Evolutionary conservation across 2,888 invertebrate genomes (phyloP), one percentile per base, ranked within the genome.

Genomic region (Hypercompe scribonia): DNA sequence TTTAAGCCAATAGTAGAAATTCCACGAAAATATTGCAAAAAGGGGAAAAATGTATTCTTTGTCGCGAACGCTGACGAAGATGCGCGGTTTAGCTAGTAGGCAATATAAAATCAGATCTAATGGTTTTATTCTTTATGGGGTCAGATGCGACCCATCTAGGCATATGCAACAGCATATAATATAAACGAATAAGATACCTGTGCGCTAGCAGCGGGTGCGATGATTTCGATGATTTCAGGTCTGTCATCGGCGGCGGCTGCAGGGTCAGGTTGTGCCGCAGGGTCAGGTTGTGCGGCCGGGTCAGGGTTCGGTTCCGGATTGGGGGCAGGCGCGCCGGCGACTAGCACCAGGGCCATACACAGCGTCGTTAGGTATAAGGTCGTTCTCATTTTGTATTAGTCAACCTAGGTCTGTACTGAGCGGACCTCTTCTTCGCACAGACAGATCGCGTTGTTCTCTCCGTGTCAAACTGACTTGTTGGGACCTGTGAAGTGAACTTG

Each of bases 211-310:
- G 96, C 96, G 72, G 96, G 96, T 0, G 96, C 95, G 81, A 96
- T 96, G 84, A 96, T 96, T 83, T 96, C 96, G 54, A 96, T 96
- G 84, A 96, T 95, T 82, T 96, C 96, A 0, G 95, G 96, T 46
- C 84, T 86, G 87, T 91, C 90, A 87, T 94, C 95, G 73, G 88
- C 89, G 28, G 85, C 84, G 74, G 92, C 87, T 73, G 81, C 86
- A 24, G 92, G 86, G 24, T 81, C 85, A 65, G 92, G 85, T 13
- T 76, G 86, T 21, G 93, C 89, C 54, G 75, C 84, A 24, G 90
- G 87, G 10, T 70, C 84, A 65, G 92, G 85, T 13, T 76, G 86
- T 21, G 93, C 89, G 58, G 75, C 84, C n/a, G 90, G 87, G 10
- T 70, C 84, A 39, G 90, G 87, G 31, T 77, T 82, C 10, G 91